Evolutionary conservation across 2,113 vertebrate species (phyloP), one percentile per base, ranked within the genome.

Genomic region (Elgaria multicarinata): DNA sequence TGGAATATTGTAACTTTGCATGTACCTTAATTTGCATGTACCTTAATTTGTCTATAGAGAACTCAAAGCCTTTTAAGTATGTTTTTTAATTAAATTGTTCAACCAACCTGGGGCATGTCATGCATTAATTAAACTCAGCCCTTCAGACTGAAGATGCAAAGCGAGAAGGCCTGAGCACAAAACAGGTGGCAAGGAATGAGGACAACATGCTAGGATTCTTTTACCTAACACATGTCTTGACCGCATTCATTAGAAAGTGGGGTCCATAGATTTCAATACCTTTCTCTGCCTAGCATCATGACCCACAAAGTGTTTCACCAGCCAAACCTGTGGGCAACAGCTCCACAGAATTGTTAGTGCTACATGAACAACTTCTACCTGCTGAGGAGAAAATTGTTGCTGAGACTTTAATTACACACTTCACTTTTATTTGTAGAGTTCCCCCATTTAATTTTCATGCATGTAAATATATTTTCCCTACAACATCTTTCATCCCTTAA

Each of bases 91-190:
- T 93, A 76, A 72, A 85, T 86, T 24, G 14, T 83, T 20, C 12
- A 90, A 55, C 84, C 4, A 22, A 69, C 90, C 55, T 85, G 18
- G n/a, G 75, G 90, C 80, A 33, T 28, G 92, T 14, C 24, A 39
- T 6, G 0, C 10, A 81, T 31, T 13, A 72, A 93, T 94, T 24
- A 91, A 90, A 92, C 87, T 53, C 83, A 79, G 24, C 67, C 24
- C 83, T 93, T 87, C 89, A 91, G 90, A 90, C 83, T 69, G 89
- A 76, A 42, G 44, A 62, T 90, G 85, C 78, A 75, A 94, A 93
- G 44, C 20, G 83, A 72, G 36, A 42, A 88, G 24, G 36, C 83
- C 90, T 92, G 93, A 93, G 94, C 88, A 86, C 72, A 83, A 94
- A 89, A 84, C 87, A 39, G 62, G n/a, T 22, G 26, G 62, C 79